A percentile compares a stretch with the other conserved stretches of the same genome.
Evolutionary conservation across 2,113 vertebrate species (phyloP).

Genomic region (Galeopterus variegatus): DNA sequence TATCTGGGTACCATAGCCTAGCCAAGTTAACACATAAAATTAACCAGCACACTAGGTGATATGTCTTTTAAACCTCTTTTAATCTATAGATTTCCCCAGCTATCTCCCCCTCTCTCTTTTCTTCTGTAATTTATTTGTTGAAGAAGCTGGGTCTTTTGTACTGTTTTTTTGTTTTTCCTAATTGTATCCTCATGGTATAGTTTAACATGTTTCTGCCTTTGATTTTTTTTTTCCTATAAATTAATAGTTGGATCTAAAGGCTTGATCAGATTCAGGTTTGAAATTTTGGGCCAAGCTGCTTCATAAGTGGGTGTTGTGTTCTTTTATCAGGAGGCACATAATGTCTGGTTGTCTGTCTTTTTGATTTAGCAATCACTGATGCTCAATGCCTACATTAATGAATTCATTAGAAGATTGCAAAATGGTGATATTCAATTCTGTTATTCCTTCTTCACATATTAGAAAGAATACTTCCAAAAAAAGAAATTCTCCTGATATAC

Average conservation of each 20-base stretch:
- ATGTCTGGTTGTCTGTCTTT: neutral
- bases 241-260: neutral
- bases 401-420: neutral
- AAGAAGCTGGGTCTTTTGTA: neutral
- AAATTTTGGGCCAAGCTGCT: neutral
- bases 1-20: neutral
- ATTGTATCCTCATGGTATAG: neutral
- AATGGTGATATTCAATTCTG: neutral
- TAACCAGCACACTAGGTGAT: neutral
- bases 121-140: neutral
- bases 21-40: neutral
- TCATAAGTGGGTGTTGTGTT: neutral
- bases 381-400: neutral
- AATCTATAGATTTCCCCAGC: neutral
- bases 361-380: neutral
- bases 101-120: neutral
- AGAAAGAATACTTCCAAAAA: neutral
- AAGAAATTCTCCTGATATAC: neutral
- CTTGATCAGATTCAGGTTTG: neutral
- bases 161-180: neutral
- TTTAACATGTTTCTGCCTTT: neutral
- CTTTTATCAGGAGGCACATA: neutral
- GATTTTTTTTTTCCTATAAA: neutral
- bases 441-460: slow-evolving; percentile 3
- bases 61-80: neutral